Evolutionary conservation across 2,797 vertebrate genomes (phyloP).

Genomic region (Eulemur albifrons): DNA sequence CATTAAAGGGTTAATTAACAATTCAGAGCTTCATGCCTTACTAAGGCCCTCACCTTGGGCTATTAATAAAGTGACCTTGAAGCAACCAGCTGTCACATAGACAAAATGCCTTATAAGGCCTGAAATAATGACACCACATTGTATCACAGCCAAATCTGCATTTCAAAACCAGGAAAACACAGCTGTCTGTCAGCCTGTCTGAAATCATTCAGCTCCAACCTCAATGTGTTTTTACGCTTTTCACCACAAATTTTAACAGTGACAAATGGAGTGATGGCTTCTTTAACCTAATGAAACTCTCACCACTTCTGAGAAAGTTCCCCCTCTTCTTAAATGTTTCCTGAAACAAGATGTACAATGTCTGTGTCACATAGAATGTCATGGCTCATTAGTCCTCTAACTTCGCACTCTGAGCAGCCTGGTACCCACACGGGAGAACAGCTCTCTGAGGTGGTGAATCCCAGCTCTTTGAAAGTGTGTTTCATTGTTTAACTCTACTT

Average conservation of each 20-base stretch:
- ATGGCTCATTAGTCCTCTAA: slow-evolving; percentile 69
- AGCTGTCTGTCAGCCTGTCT: slow-evolving; percentile 70
- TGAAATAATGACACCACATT: slow-evolving; percentile 58
- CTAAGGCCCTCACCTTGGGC: background rate
- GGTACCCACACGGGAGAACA: slow-evolving; percentile 33
- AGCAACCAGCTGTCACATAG: slow-evolving; percentile 36
- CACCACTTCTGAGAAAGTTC: slow-evolving; percentile 47
- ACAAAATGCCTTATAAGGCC: slow-evolving; percentile 33
- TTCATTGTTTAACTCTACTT: slow-evolving; percentile 36
- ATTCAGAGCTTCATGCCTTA: background rate
- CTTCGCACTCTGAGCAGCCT: background rate
- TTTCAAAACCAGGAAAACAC: slow-evolving; percentile 74
- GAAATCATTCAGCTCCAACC: slow-evolving; percentile 45
- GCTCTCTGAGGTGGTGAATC: slow-evolving; percentile 59
- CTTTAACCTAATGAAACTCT: slow-evolving; percentile 74
- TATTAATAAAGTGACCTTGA: slow-evolving; percentile 60
- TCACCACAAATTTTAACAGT: slow-evolving; percentile 56
- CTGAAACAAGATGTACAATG: slow-evolving; percentile 53
- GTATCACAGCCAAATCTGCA: slow-evolving; percentile 51
- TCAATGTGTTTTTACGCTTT: slow-evolving; percentile 60
- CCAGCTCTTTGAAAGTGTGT: slow-evolving; percentile 45
- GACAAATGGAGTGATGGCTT: slow-evolving; percentile 59
- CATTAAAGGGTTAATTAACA: slow-evolving; percentile 41
- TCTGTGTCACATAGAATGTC: slow-evolving; percentile 63
- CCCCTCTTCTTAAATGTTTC: slow-evolving; percentile 54